phyloP scores from a whole-genome alignment of 2,797 vertebrate genomes.

The Cossypha dichroa region DNA sequence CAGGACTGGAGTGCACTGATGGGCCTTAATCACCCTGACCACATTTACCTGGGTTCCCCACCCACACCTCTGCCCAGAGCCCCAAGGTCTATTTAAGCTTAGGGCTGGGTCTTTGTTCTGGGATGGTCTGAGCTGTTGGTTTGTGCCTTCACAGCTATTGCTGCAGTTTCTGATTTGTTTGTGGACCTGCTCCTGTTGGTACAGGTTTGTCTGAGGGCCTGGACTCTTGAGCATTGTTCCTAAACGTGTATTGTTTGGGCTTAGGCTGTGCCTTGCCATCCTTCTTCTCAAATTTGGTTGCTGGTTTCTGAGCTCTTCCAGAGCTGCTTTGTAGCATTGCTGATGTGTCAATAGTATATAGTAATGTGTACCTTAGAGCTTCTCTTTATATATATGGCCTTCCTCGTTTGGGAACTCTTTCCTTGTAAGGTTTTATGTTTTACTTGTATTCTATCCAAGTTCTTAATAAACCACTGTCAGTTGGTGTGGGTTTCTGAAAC shows the following conservation, averaged over 20 bases:
- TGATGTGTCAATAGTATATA: background rate
- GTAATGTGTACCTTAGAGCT: too few relatives aligned
- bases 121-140: fast-evolving
- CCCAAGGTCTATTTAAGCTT: background rate
- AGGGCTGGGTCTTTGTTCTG: fast-evolving
- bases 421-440: background rate
- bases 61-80: background rate
- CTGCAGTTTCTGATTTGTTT: fast-evolving
- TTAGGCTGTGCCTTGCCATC: fast-evolving
- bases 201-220: fast-evolving
- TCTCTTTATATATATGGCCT: too few relatives aligned
- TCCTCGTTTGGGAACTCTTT: background rate
- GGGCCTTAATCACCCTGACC: background rate
- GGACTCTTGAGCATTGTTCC: fast-evolving
- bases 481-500: background rate
- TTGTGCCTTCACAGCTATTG: fast-evolving
- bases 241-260: fast-evolving
- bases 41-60: background rate
- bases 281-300: fast-evolving
- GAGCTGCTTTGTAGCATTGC: background rate
- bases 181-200: fast-evolving
- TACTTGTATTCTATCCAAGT: background rate
- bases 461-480: background rate
- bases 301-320: fast-evolving
- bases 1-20: background rate